These are phyloP conservation scores for Gadus macrocephalus DNA, from an alignment of 2,113 vertebrate genomes.

Conservation along the genomic window DNA sequence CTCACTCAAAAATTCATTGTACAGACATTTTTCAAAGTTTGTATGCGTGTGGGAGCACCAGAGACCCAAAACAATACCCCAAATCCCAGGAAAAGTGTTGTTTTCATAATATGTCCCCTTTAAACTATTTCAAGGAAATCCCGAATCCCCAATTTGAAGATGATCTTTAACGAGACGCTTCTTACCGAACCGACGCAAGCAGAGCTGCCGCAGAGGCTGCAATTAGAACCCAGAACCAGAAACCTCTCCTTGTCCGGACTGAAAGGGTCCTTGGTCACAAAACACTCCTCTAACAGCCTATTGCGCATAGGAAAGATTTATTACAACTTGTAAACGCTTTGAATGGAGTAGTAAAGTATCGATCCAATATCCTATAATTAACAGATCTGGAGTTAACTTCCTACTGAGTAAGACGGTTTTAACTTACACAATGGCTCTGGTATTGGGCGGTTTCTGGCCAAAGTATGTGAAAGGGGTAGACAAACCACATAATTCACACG, in stretches of 20 bases:
- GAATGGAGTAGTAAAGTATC: too few species aligned
- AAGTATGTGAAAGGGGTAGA: slow-evolving; percentile 72
- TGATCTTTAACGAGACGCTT: neutral
- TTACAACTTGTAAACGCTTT: neutral
- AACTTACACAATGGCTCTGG: slow-evolving; percentile 79
- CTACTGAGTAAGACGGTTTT: neutral
- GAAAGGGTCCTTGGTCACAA: slow-evolving; percentile 83
- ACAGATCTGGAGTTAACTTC: too few species aligned
- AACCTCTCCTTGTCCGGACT: slow-evolving; percentile 77
- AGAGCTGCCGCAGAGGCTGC: slow-evolving; percentile 72
- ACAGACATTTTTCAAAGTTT: too few species aligned
- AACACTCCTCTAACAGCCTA: slow-evolving; percentile 85
- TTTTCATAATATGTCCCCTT: too few species aligned
- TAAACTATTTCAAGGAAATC: neutral
- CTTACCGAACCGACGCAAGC: slow-evolving; percentile 81
- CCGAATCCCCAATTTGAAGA: neutral
- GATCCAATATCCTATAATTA: neutral
- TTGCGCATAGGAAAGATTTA: neutral
- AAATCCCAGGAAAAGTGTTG: too few species aligned
- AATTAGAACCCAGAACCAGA: slow-evolving; percentile 77
- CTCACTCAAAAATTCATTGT: too few species aligned
- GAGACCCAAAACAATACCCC: too few species aligned
- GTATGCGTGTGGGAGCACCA: too few species aligned
- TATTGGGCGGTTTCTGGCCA: slow-evolving; percentile 81
- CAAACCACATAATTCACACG: slow-evolving; percentile 78